These are phyloP conservation scores for Syngnathoides biaculeatus DNA, from an alignment of 2,113 vertebrate species.

Conservation along the genomic window DNA sequence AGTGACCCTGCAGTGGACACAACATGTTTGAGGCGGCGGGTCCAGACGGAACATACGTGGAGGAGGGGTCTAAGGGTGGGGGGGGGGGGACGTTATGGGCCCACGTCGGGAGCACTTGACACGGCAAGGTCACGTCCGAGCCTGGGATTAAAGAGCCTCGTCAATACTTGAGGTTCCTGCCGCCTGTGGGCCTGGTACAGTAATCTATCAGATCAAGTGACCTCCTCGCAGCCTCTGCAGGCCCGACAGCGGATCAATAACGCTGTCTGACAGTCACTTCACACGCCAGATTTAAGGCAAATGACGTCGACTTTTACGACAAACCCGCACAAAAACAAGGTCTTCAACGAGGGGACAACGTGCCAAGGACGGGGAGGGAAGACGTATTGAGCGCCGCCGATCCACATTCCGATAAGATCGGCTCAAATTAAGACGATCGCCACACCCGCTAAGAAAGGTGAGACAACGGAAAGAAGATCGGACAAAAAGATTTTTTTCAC, in stretches of 20 bases:
- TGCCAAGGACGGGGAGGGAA: slow-evolving; percentile 19
- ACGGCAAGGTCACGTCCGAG: slow-evolving; percentile 72
- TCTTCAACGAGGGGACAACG: slow-evolving; percentile 17
- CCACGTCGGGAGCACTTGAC: slow-evolving; percentile 36
- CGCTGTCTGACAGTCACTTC: slow-evolving; percentile 59
- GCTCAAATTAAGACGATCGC: slow-evolving; percentile 31
- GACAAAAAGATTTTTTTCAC: slow-evolving; percentile 18
- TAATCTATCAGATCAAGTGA: slow-evolving; percentile 79
- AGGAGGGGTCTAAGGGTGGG: neutral
- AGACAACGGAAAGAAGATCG: slow-evolving; percentile 29
- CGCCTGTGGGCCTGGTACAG: slow-evolving; percentile 71
- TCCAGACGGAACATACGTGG: neutral
- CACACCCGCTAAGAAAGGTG: slow-evolving; percentile 23
- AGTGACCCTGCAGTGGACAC: neutral
- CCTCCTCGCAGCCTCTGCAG: slow-evolving; percentile 64
- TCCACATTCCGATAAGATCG: slow-evolving; percentile 47
- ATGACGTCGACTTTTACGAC: slow-evolving; percentile 33
- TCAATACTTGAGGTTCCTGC: slow-evolving; percentile 72
- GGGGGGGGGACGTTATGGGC: neutral
- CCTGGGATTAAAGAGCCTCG: slow-evolving; percentile 73
- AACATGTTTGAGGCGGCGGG: slow-evolving; percentile 27
- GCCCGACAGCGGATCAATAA: slow-evolving; percentile 69
- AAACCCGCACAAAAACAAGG: slow-evolving; percentile 19
- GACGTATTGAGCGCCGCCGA: slow-evolving; percentile 29
- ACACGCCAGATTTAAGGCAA: slow-evolving; percentile 41